Conservation (phyloP, 2,888 invertebrate genomes). For the Entomobrya proxima region DNA sequence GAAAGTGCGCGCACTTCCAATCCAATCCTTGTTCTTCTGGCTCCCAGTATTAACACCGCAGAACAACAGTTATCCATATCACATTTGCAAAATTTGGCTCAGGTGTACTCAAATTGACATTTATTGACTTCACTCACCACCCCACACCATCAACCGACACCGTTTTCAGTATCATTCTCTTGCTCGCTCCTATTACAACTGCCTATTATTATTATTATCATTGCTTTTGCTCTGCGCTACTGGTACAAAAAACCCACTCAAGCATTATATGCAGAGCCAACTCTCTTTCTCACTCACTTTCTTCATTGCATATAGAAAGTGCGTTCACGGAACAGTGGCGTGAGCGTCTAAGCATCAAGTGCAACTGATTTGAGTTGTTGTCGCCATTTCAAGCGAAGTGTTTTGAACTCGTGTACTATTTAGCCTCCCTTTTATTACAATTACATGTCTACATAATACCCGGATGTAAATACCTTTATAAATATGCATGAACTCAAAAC, state of each 20-base stretch:
- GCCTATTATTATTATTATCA: constrained; percentile 10
- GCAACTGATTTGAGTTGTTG: constrained; percentile 24
- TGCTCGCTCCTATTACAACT: neutral
- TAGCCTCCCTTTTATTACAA: constrained; percentile 6
- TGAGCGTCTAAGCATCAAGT: neutral
- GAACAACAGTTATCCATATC: neutral
- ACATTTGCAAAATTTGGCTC: constrained; percentile 52
- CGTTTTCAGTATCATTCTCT: neutral
- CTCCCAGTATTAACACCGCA: neutral
- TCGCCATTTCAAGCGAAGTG: neutral
- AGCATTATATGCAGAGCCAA: too few relatives aligned
- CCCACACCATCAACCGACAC: neutral
- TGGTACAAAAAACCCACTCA: too few relatives aligned
- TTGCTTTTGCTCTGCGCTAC: neutral
- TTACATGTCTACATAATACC: neutral
- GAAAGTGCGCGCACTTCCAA: neutral
- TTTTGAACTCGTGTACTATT: constrained; percentile 9
- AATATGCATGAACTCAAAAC: constrained; percentile 19
- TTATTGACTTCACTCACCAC: constrained; percentile 58
- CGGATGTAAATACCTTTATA: constrained; percentile 7
- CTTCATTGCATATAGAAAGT: neutral
- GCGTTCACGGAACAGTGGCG: too few relatives aligned
- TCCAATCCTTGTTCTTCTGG: neutral
- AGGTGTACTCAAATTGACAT: constrained; percentile 64
- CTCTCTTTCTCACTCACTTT: too few relatives aligned